Conservation (phyloP, 2,888 invertebrate genomes). For the Yponomeuta malinellus region DNA sequence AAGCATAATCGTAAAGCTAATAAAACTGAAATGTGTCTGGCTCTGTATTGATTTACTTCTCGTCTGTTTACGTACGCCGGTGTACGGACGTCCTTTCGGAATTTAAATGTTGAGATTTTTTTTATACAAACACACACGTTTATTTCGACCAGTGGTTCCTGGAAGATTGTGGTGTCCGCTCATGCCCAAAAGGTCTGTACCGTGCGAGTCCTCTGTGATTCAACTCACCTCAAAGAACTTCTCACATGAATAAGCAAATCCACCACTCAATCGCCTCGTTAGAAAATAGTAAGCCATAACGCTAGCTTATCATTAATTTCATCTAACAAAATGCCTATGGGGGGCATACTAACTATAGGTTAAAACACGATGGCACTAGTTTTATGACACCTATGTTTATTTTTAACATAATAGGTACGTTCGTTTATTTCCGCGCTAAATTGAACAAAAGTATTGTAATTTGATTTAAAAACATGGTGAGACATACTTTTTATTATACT, state of each 20-base stretch:
- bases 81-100: conserved; percentile 54
- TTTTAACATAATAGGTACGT: no score
- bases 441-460: no score
- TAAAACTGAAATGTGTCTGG: conserved; percentile 50
- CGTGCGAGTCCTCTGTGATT: background rate
- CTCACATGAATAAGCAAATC: background rate
- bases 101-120: conserved; percentile 27
- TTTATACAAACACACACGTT: background rate
- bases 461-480: no score
- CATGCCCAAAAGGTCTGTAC: background rate
- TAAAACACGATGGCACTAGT: no score
- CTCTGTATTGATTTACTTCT: conserved; percentile 62
- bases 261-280: no score
- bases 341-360: no score
- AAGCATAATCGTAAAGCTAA: conserved; percentile 64
- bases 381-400: no score
- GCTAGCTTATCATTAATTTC: no score
- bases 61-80: conserved; percentile 45
- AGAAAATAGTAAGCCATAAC: no score
- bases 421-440: no score
- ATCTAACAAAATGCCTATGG: no score
- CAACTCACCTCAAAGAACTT: background rate
- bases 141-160: conserved; percentile 4
- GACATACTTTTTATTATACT: no score
- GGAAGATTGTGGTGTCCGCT: background rate